Conservation (phyloP, 2,113 vertebrate genomes). For the Megaceryle maxima region DNA sequence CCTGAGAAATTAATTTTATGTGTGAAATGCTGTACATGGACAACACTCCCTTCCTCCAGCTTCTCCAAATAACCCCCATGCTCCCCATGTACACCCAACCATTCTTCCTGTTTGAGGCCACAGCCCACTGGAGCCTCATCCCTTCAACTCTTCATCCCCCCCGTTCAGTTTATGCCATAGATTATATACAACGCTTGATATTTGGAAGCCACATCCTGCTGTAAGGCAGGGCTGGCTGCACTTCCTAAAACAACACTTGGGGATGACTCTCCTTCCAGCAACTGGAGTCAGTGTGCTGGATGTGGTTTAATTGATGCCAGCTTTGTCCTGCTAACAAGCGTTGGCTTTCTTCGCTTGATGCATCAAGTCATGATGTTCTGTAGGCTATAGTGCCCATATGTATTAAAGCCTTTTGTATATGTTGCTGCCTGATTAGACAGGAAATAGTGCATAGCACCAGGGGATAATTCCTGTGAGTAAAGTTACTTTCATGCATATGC, state of each 20-base stretch:
- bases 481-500: background rate
- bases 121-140: background rate
- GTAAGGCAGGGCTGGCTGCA: slow-evolving; percentile 26
- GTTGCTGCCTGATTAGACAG: slow-evolving; percentile 4
- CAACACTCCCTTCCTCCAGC: background rate
- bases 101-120: background rate
- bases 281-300: background rate
- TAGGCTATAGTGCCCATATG: background rate
- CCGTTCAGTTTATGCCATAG: background rate
- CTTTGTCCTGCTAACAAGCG: slow-evolving; percentile 25
- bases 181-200: background rate
- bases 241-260: slow-evolving; percentile 8
- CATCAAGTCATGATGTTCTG: background rate
- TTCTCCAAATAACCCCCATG: background rate
- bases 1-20: background rate
- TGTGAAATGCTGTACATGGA: background rate
- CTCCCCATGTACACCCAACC: background rate
- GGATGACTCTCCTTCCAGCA: slow-evolving; percentile 50
- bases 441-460: background rate
- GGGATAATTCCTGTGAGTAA: background rate
- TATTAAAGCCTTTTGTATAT: background rate
- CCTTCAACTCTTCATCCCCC: background rate
- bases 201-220: slow-evolving; percentile 57
- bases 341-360: background rate
- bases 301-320: slow-evolving; percentile 27